Conservation (phyloP, 1,140 invertebrate species). For the Araneus ventricosus region DNA sequence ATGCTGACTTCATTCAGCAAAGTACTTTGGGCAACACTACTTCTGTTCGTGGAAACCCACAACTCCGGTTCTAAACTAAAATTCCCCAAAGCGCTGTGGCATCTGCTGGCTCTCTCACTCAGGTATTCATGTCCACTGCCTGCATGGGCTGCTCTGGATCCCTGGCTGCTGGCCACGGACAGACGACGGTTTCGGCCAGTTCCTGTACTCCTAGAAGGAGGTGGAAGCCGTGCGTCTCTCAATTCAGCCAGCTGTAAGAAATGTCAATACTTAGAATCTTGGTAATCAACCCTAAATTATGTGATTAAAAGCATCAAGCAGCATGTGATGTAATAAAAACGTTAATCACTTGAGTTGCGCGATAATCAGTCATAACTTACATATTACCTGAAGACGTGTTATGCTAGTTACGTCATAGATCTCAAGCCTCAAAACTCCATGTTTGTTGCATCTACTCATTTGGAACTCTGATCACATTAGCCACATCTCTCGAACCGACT, state of each 20-base stretch:
- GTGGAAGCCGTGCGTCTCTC: conserved; percentile 39
- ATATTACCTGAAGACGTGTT: too few relatives aligned
- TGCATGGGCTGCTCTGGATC: conserved; percentile 47
- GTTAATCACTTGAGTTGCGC: too few relatives aligned
- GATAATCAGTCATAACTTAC: too few relatives aligned
- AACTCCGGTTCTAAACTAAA: conserved; percentile 54
- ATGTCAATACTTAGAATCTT: too few relatives aligned
- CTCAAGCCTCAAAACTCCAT: too few relatives aligned
- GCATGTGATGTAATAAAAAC: too few relatives aligned
- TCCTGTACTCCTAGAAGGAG: conserved; percentile 28
- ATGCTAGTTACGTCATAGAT: too few relatives aligned
- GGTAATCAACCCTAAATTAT: too few relatives aligned
- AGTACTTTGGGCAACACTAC: neutral
- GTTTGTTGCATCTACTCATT: too few relatives aligned
- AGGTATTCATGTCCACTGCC: conserved; percentile 57
- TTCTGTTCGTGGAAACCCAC: neutral
- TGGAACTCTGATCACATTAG: too few relatives aligned
- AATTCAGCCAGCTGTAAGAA: neutral
- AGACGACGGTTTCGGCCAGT: conserved; percentile 23
- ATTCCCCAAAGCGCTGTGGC: conserved; percentile 36
- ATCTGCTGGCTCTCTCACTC: conserved; percentile 53
- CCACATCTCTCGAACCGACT: too few relatives aligned
- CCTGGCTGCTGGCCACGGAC: conserved; percentile 64
- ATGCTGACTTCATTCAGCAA: conserved; percentile 54
- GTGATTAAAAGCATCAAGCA: too few relatives aligned